Evolutionary conservation across 2,113 vertebrate genomes (phyloP).

Genomic region (Gavialis gangeticus): DNA sequence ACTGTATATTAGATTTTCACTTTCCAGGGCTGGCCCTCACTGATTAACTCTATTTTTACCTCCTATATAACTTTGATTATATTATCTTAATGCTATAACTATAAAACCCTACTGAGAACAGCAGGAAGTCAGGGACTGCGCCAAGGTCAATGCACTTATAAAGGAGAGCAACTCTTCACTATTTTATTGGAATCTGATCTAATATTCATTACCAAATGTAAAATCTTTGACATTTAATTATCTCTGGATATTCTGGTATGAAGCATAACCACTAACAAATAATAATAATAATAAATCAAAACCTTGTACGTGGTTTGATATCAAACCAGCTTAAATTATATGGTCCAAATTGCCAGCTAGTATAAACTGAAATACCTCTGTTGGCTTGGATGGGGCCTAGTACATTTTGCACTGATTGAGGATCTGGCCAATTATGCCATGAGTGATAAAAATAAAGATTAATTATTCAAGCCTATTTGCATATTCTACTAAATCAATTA

Average conservation of each 20-base stretch:
- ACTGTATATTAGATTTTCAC: neutral
- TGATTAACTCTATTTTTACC: neutral
- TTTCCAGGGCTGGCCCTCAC: neutral
- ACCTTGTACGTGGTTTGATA: neutral
- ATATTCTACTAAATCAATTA: slow-evolving; percentile 48
- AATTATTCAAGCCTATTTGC: slow-evolving; percentile 46
- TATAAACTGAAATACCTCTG: neutral
- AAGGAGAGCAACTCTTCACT: neutral
- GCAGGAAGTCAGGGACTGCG: neutral
- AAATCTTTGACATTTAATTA: neutral
- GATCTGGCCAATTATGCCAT: neutral
- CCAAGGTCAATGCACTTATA: neutral
- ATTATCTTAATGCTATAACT: neutral
- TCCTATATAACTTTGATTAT: neutral
- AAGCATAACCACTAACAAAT: neutral
- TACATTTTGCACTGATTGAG: neutral
- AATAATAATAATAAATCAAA: neutral
- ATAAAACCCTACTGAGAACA: neutral
- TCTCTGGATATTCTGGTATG: neutral
- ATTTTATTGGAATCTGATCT: neutral
- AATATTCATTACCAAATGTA: neutral
- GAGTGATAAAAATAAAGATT: slow-evolving; percentile 46
- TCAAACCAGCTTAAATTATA: slow-evolving; percentile 14
- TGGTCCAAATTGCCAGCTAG: neutral
- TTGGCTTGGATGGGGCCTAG: neutral